These are phyloP conservation scores for Otus scops DNA, from an alignment of 2,797 vertebrate species.

Conservation along the genomic window DNA sequence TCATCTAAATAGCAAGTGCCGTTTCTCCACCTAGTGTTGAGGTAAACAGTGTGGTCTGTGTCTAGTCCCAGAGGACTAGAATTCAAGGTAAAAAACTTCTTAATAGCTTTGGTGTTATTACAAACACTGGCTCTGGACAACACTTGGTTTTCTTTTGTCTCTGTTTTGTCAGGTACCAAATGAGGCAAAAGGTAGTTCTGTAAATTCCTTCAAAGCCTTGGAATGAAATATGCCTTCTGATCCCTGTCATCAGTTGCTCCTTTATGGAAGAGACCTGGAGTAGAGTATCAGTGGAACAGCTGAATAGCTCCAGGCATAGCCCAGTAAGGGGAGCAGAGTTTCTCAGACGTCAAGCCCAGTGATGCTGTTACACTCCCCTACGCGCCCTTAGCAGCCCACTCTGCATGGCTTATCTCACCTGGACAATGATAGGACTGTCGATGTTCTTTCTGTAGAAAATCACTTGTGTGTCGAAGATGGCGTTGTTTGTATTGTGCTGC, in stretches of 20 bases:
- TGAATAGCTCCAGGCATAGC: not conserved
- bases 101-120: not conserved
- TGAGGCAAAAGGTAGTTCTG: not conserved
- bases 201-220: not conserved
- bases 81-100: not conserved
- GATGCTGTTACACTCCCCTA: not conserved
- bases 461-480: conserved; percentile 81
- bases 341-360: not conserved
- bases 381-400: not conserved
- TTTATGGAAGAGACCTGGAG: not conserved
- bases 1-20: not conserved
- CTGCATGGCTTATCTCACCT: conserved; percentile 77
- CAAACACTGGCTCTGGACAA: not conserved
- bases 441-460: conserved; percentile 89
- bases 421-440: conserved; percentile 82
- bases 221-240: not conserved
- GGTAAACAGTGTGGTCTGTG: not conserved
- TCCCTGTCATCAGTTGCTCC: not conserved
- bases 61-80: not conserved
- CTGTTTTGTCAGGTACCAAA: not conserved
- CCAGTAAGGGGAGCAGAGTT: not conserved
- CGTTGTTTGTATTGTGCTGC: conserved; percentile 75
- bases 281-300: not conserved
- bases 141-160: not conserved
- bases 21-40: not conserved